Conservation (phyloP, 2,797 vertebrate species). For the Clarias pachynema region DNA sequence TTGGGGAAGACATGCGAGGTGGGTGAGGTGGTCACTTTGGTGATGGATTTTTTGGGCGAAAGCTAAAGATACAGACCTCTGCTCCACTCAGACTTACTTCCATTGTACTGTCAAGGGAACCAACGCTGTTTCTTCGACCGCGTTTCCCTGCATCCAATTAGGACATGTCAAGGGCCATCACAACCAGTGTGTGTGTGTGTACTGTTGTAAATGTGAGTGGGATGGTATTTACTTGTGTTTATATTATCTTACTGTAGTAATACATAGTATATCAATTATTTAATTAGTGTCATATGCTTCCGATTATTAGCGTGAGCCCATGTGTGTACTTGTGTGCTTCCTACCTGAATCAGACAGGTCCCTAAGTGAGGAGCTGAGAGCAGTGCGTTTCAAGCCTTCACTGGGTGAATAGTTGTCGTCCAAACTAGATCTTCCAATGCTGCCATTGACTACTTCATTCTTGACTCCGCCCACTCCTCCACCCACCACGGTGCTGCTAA, state of each 20-base stretch:
- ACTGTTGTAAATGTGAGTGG: neutral
- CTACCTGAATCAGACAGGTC: slow-evolving; percentile 90
- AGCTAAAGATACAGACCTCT: slow-evolving; percentile 64
- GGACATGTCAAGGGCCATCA: slow-evolving; percentile 48
- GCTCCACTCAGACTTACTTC: slow-evolving; percentile 84
- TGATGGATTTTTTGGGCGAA: slow-evolving; percentile 52
- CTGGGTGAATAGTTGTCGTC: slow-evolving; percentile 88
- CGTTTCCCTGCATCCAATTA: slow-evolving; percentile 88
- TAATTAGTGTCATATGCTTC: neutral
- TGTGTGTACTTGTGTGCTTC: slow-evolving; percentile 35
- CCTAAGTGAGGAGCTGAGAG: slow-evolving; percentile 89
- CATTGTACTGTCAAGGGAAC: slow-evolving; percentile 95
- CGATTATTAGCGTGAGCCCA: neutral
- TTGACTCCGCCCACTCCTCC: slow-evolving; percentile 63
- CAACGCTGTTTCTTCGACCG: slow-evolving; percentile 94
- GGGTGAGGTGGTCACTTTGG: slow-evolving; percentile 43
- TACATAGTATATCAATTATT: neutral
- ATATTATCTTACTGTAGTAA: slow-evolving; percentile 4
- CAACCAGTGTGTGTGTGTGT: slow-evolving; percentile 11
- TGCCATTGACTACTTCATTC: slow-evolving; percentile 86
- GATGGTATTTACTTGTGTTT: slow-evolving; percentile 4
- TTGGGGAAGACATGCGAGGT: slow-evolving; percentile 54
- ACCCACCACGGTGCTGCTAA: slow-evolving; percentile 58
- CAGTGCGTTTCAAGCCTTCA: slow-evolving; percentile 88
- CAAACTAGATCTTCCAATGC: slow-evolving; percentile 83